Evolutionary conservation across 2,888 invertebrate genomes (phyloP), one percentile per base, ranked within the genome.

Genomic region (Noctua pronuba): DNA sequence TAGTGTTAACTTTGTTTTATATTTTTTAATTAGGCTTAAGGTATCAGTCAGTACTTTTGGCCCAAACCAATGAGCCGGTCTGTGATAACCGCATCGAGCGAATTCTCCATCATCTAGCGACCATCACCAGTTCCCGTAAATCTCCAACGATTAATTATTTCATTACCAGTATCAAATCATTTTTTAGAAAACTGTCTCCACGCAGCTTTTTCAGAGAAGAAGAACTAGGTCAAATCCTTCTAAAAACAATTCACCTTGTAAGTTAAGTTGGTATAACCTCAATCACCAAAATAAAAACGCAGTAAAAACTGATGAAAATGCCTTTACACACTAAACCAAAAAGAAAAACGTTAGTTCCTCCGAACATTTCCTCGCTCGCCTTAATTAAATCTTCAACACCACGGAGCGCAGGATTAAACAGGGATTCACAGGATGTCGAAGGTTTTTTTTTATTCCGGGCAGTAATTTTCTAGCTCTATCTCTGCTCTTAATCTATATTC

Each of bases 311-410:
- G 16, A 58, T 58, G 10, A 60, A 75, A 79, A 49, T 49, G 11
- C 55, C 55, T 81, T 81, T 75, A 60, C 65, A 67, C 28, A n/a
- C 38, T 28, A 67, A 79, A 75, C 24, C 31, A 64, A 68, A 82
- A 65, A 18, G 38, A 65, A 80, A 66, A 41, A 68, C 41, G 41
- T 24, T 62, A 35, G 46, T 73, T 69, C 68, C 52, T 49, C n/a
- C 21, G n/a, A 68, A 82, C 77, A 38, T 58, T 82, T 65, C 16
- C 80, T 49, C 83, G 64, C 44, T 82, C 55, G 64, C 69, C 55
- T 82, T 80, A 80, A 80, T 80, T 80, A 77, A 80, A 80, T 80
- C 80, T 80, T 77, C 55, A 67, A 67, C 60, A 81, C 60, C 55
- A 41, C 77, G 28, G 41, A 77, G 69, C 62, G 55, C 69, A 35